phyloP scores from a whole-genome alignment of 2,888 invertebrate genomes.

The Chloromyia formosa region DNA sequence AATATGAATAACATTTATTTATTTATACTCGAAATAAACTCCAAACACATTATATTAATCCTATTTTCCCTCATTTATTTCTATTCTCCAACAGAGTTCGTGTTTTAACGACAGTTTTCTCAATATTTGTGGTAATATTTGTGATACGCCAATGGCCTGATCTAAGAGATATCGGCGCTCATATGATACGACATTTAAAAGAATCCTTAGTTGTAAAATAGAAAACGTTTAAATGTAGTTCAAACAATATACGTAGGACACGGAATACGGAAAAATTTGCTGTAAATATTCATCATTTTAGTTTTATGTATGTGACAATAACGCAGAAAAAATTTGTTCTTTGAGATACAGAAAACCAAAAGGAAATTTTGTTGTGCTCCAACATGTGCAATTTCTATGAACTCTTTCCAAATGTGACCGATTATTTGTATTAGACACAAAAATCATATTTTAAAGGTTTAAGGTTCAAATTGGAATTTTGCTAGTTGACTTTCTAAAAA shows the following conservation, averaged over 20 bases:
- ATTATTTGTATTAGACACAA: too few species aligned
- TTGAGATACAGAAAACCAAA: too few species aligned
- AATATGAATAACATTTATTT: too few species aligned
- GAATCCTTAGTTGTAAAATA: constrained; percentile 80
- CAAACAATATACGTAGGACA: background rate
- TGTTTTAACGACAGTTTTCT: constrained; percentile 83
- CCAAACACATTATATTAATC: too few species aligned
- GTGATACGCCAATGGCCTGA: constrained; percentile 91
- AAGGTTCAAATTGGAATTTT: too few species aligned
- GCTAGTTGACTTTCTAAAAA: too few species aligned
- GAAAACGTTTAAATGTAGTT: constrained; percentile 31
- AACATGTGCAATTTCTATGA: constrained; percentile 4
- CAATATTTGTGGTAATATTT: constrained; percentile 83
- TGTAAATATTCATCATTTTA: constrained; percentile 32
- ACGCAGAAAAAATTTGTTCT: background rate
- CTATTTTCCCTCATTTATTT: too few species aligned
- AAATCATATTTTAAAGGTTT: too few species aligned
- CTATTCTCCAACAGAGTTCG: constrained; percentile 75
- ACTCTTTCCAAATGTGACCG: too few species aligned
- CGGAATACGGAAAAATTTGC: background rate
- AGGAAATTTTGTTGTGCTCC: too few species aligned
- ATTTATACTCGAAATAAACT: too few species aligned
- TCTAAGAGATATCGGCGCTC: constrained; percentile 82
- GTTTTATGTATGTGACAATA: constrained; percentile 47
- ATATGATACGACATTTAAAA: constrained; percentile 80